These are phyloP conservation scores for Collichthys lucidus DNA, from an alignment of 2,113 vertebrate genomes.

Conservation along the genomic window DNA sequence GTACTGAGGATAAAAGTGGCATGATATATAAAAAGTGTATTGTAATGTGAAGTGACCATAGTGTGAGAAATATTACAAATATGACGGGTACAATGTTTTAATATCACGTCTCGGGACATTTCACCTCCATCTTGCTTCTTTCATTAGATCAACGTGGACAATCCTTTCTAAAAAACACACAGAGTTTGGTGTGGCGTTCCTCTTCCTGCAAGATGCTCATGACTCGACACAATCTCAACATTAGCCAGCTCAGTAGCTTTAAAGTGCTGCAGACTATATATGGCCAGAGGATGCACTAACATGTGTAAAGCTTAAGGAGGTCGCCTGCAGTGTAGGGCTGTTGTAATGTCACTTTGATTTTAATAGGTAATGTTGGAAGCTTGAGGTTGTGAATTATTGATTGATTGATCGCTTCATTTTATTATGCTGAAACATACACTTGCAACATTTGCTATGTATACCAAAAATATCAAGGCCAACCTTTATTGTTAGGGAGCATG, in stretches of 20 bases:
- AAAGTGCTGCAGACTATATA: neutral
- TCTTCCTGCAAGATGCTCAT: constrained; percentile 11
- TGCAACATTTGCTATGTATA: neutral
- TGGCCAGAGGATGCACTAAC: neutral
- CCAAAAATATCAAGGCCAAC: neutral
- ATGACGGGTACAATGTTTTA: accelerated
- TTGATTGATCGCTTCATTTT: neutral
- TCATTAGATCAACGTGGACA: neutral
- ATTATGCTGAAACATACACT: neutral
- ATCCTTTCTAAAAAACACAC: accelerated
- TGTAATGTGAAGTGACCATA: too few relatives aligned
- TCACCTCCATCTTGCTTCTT: neutral
- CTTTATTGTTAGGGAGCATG: neutral
- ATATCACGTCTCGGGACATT: too few relatives aligned
- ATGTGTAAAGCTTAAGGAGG: neutral
- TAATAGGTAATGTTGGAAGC: neutral
- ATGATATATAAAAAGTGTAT: too few relatives aligned
- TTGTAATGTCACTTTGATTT: neutral
- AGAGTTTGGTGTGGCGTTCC: neutral
- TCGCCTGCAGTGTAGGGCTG: too few relatives aligned
- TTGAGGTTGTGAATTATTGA: neutral
- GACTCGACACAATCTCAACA: constrained; percentile 52
- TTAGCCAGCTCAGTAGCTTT: neutral
- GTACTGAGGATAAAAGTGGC: too few relatives aligned
- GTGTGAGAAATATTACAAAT: too few relatives aligned